phyloP scores from a whole-genome alignment of 1,140 invertebrate species.

The Cotesia vestalis region DNA sequence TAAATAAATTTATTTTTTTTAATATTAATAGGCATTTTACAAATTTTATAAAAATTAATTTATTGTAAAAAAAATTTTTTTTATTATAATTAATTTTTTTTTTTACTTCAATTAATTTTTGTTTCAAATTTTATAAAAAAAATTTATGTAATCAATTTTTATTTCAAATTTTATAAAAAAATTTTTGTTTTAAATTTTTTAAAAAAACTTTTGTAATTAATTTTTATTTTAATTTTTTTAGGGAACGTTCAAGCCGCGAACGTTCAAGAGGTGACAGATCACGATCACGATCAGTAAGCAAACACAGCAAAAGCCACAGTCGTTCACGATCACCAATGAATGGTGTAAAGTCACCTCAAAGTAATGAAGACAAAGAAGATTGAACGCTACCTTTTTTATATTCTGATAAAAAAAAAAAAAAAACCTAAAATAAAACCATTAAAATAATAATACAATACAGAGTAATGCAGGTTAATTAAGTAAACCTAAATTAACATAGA shows the following conservation, averaged over 20 bases:
- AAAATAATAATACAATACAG: not conserved
- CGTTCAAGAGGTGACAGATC: conserved; percentile 63
- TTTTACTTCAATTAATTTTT: conserved; percentile 13
- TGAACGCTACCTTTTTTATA: conserved; percentile 37
- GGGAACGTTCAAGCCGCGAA: conserved; percentile 64
- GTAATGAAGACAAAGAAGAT: conserved; percentile 58
- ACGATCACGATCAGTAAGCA: conserved; percentile 63
- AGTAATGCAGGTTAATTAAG: no score
- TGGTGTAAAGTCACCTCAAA: conserved; percentile 67
- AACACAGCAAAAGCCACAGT: conserved; percentile 68
- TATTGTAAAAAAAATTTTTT: not conserved
- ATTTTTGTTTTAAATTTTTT: conserved; percentile 11
- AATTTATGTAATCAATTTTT: no score
- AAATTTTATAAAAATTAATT: no score
- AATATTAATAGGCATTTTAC: no score
- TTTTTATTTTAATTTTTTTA: conserved; percentile 43
- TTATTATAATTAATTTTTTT: not conserved
- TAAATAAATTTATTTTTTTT: conserved; percentile 50
- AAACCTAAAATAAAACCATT: conserved; percentile 13
- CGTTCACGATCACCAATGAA: conserved; percentile 68
- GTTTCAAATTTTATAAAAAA: conserved; percentile 5
- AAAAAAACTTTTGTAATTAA: not conserved
- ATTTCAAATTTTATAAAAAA: not conserved
- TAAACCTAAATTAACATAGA: no score
- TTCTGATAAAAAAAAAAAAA: not conserved